phyloP scores from a whole-genome alignment of 1,140 invertebrate genomes.

The Chironomus tepperi region DNA sequence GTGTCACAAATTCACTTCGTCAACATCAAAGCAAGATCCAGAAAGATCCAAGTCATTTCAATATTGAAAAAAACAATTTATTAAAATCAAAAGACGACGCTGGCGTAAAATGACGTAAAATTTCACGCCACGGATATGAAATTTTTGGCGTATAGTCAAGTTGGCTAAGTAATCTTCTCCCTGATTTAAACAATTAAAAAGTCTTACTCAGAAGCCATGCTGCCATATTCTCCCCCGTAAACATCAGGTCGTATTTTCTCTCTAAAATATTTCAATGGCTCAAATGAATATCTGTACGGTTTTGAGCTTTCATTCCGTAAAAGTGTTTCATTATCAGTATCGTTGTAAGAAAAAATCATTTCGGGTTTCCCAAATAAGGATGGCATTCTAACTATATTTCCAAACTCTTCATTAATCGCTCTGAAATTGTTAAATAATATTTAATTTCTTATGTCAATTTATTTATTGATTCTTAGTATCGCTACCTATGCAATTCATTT shows the following conservation, averaged over 20 bases:
- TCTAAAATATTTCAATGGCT: constrained; percentile 28
- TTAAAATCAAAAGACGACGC: no score
- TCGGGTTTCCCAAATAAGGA: constrained; percentile 23
- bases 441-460: no score
- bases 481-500: background rate
- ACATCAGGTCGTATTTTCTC: constrained; percentile 26
- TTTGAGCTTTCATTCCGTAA: constrained; percentile 27
- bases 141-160: no score
- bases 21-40: no score
- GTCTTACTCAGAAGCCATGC: constrained; percentile 24
- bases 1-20: no score
- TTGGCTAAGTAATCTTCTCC: background rate
- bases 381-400: constrained; percentile 25
- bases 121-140: no score
- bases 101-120: no score
- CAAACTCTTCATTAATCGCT: constrained; percentile 25
- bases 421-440: background rate
- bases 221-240: constrained; percentile 24
- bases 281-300: constrained; percentile 18
- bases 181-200: no score
- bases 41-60: no score
- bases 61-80: no score
- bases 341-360: constrained; percentile 26
- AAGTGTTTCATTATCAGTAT: constrained; percentile 27
- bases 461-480: background rate